phyloP scores from a whole-genome alignment of 2,113 vertebrate species.

The Cyrtonyx montezumae region DNA sequence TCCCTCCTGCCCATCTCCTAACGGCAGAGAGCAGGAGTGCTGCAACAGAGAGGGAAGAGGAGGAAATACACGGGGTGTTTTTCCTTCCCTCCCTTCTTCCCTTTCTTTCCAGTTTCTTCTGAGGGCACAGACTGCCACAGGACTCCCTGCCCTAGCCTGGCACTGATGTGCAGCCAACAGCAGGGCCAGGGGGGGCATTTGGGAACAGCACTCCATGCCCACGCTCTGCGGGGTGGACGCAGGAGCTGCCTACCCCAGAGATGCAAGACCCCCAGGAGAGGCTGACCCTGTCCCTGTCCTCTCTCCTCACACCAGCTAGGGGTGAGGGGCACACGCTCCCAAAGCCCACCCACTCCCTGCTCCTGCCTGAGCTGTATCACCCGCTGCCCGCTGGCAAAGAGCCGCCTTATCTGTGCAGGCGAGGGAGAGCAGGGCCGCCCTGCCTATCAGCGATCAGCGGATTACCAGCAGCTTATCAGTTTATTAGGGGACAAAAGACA shows the following conservation, averaged over 20 bases:
- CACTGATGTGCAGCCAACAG: fast-evolving
- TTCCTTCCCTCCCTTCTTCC: not conserved
- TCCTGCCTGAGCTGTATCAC: not conserved
- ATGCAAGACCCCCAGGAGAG: fast-evolving
- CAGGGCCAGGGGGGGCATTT: fast-evolving
- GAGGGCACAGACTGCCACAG: not conserved
- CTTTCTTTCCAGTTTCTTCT: not conserved
- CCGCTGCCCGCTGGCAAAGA: not conserved
- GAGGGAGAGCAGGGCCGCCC: conserved; percentile 4
- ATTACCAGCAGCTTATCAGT: conserved; percentile 57
- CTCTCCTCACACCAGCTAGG: not conserved
- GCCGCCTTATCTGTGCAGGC: conserved; percentile 50
- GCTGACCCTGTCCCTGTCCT: not conserved
- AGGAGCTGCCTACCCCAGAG: fast-evolving
- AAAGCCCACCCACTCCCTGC: not conserved
- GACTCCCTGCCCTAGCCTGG: not conserved
- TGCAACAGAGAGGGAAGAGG: not conserved
- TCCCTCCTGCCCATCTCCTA: not conserved
- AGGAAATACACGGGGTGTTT: fast-evolving
- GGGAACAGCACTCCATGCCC: fast-evolving
- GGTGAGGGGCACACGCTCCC: not conserved
- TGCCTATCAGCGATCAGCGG: not conserved
- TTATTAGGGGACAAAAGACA: conserved; percentile 59
- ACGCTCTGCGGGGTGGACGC: fast-evolving
- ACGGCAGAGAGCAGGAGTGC: not conserved